Conservation (phyloP, 2,797 vertebrate species). For the Pangasius sanitwongsei region DNA sequence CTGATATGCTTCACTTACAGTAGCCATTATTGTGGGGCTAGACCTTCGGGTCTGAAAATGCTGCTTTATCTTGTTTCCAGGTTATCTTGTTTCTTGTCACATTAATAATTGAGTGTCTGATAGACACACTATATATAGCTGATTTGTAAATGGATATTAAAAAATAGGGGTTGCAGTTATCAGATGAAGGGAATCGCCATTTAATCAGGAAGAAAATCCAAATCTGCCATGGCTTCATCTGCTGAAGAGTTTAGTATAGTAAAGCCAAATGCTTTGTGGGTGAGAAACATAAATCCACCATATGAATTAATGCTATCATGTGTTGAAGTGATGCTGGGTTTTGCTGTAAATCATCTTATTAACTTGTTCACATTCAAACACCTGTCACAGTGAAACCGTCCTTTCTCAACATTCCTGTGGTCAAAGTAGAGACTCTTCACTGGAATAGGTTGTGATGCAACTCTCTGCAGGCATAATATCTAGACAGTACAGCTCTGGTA, state of each 20-base stretch:
- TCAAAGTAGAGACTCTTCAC: not conserved
- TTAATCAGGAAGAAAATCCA: constrained; percentile 19
- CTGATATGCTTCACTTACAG: constrained; percentile 5
- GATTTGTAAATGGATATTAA: constrained; percentile 49
- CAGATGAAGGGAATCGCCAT: constrained; percentile 41
- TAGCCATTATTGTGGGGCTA: constrained; percentile 28
- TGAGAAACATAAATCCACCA: constrained; percentile 2
- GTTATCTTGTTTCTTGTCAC: constrained; percentile 53
- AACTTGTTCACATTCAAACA: not conserved
- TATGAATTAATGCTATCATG: constrained; percentile 2
- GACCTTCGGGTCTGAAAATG: constrained; percentile 36
- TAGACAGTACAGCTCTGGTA: not conserved
- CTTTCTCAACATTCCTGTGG: not conserved
- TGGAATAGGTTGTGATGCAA: constrained; percentile 4
- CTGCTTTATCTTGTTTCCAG: constrained; percentile 38
- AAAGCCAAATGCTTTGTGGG: constrained; percentile 5
- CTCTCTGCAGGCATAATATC: not conserved
- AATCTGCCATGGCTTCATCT: constrained; percentile 25
- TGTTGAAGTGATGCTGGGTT: constrained; percentile 6
- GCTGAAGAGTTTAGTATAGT: constrained; percentile 6
- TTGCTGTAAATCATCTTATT: constrained; percentile 20
- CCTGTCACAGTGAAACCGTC: not conserved
- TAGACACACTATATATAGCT: constrained; percentile 50
- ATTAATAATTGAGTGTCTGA: constrained; percentile 55
- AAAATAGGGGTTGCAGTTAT: constrained; percentile 35